These are phyloP conservation scores for Thaleichthys pacificus DNA, from an alignment of 2,797 vertebrate species.

Conservation along the genomic window DNA sequence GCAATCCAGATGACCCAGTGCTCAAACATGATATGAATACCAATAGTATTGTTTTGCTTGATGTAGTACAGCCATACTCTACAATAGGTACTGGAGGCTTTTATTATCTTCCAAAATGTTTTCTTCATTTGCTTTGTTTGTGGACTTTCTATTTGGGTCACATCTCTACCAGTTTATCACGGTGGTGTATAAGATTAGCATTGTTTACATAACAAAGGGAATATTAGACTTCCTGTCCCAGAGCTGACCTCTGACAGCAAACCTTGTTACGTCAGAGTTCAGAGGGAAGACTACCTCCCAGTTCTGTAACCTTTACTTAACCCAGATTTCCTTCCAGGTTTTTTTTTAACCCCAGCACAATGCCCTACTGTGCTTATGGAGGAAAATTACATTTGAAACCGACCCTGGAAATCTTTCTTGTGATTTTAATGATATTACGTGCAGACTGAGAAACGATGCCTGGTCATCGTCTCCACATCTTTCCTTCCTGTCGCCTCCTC, in stretches of 20 bases:
- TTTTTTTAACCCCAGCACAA: constrained; percentile 22
- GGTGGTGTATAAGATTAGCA: background rate
- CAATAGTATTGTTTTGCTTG: constrained; percentile 3
- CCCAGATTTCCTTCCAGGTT: constrained; percentile 15
- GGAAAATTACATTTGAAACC: constrained; percentile 52
- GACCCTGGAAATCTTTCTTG: constrained; percentile 50
- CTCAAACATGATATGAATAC: constrained; percentile 5
- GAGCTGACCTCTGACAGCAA: background rate
- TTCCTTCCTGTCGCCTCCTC: constrained; percentile 2
- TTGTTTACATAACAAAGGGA: background rate
- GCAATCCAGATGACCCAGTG: background rate
- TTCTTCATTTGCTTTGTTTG: background rate
- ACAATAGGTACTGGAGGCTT: background rate
- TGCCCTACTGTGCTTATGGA: constrained; percentile 39
- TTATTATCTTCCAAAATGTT: too few relatives aligned
- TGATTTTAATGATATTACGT: constrained; percentile 50
- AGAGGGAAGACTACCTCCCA: constrained; percentile 26
- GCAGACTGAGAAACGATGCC: constrained; percentile 12
- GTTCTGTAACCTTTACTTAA: constrained; percentile 38
- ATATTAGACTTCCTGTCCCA: constrained; percentile 9
- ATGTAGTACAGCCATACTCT: constrained; percentile 5
- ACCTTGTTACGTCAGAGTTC: constrained; percentile 14
- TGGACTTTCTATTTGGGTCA: background rate
- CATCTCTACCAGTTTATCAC: background rate
- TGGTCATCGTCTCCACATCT: constrained; percentile 21